Evolutionary conservation across 1,140 invertebrate genomes (phyloP).

Genomic region (Euura lappo): DNA sequence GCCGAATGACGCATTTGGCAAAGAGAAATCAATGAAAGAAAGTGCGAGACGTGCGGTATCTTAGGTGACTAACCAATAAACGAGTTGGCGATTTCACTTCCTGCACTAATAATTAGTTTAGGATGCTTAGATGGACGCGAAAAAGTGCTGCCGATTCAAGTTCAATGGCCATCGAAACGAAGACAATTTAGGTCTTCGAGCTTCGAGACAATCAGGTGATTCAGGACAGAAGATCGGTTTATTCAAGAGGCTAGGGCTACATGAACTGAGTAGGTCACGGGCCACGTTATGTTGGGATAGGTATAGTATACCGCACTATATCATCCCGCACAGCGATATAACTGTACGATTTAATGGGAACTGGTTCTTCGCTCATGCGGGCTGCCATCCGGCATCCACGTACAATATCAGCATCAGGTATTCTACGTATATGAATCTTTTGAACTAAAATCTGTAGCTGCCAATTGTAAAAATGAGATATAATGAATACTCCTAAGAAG

Average conservation of each 20-base stretch:
- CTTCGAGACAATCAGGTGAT: not conserved
- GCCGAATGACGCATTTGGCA: not conserved
- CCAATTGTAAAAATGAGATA: too few relatives aligned
- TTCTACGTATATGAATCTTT: too few relatives aligned
- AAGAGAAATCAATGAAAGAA: constrained; percentile 2
- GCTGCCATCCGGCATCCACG: not conserved
- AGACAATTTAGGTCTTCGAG: not conserved
- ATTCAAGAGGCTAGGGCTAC: not conserved
- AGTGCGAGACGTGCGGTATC: not conserved
- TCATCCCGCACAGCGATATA: not conserved
- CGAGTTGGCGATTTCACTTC: not conserved
- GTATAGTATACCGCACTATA: not conserved
- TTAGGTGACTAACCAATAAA: not conserved
- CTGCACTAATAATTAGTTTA: too few relatives aligned
- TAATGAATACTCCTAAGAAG: too few relatives aligned
- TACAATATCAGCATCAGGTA: not conserved
- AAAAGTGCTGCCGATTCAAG: too few relatives aligned
- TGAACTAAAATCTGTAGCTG: too few relatives aligned
- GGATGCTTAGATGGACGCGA: too few relatives aligned
- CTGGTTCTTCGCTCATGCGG: not conserved
- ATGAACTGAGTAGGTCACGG: not conserved
- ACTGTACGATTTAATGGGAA: not conserved
- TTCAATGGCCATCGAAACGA: not conserved
- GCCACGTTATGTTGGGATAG: not conserved
- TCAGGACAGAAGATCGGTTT: not conserved